Base-by-base conservation (phyloP, 30 jellyfish, hydroid and myxozoan species). In the Turritopsis rubra region DNA sequence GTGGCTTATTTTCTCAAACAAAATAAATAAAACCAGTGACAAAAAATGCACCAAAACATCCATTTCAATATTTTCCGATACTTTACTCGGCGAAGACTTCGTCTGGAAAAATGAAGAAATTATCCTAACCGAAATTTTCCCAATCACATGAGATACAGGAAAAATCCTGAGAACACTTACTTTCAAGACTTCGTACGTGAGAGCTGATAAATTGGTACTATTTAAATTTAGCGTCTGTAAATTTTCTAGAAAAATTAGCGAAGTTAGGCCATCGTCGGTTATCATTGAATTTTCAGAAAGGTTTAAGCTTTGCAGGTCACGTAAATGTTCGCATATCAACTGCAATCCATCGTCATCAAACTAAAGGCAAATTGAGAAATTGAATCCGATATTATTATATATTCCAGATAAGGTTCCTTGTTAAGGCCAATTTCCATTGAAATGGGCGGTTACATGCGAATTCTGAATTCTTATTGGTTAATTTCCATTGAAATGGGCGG, bases 301-400 rank as follows among this genome's bases (percentile, higher is more conserved):
- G 53, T 91, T 91, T 73, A 91, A 68, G 53, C 94, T 83, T 71
- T 91, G 95, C 66, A 91, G 73, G 18, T 91, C 66, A 52, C 28
- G 77, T 29, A 86, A 75, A 65, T 87, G 94, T 52, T 91, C 97
- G 21, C 96, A 72, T 27, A 91, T 52, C 66, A 84, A 28, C 28
- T 83, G 96, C 54, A 91, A 76, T 20, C 97, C 97, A 27, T 82
- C 73, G 85, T 91, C 97, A 29, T 85, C 97, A 85, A 91, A 91
- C 97, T 91, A 72, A 80, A 86, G 31, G 7, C 52, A 28, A 54
- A 82, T 66, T 31, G n/a, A 77, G 16, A 7, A 24, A 1, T 5
- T n/a, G n/a, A n/a, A n/a, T n/a, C n/a, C n/a, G n/a, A n/a, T n/a
- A n/a, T n/a, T n/a, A n/a, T n/a, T n/a, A n/a, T n/a, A n/a, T n/a